Percentiles rank a stretch among this genome's conserved stretches.
phyloP scores from a whole-genome alignment of 35 echinoderm and acorn worm species.

The Heliocidaris erythrogramma region DNA sequence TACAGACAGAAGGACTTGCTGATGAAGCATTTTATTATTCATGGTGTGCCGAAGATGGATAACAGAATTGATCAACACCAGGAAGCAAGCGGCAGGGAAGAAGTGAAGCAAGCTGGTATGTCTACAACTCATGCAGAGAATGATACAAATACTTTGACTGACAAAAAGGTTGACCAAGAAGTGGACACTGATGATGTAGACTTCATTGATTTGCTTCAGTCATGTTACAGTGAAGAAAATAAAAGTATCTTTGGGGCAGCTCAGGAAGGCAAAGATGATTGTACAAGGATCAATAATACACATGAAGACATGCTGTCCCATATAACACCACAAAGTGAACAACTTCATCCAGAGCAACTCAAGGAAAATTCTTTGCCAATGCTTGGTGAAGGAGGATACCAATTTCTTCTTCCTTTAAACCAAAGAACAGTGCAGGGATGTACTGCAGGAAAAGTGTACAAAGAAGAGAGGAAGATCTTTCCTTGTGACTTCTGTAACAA shows the following conservation, averaged over 20 bases:
- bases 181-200: background rate
- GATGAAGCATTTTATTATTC: background rate
- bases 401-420: background rate
- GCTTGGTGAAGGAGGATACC: background rate
- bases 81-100: background rate
- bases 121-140: background rate
- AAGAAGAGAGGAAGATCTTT: background rate
- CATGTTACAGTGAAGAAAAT: background rate
- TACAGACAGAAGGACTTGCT: background rate
- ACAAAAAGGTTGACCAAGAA: background rate
- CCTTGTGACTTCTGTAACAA: background rate
- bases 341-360: background rate
- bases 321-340: background rate
- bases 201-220: background rate
- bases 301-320: background rate
- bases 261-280: background rate
- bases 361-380: background rate
- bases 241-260: background rate
- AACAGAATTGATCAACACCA: background rate
- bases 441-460: too few species aligned
- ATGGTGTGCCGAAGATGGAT: background rate
- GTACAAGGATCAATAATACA: background rate
- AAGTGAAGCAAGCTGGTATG: background rate
- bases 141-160: background rate
- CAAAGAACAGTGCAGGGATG: too few species aligned